Evolutionary conservation across 2,113 vertebrate species (phyloP).

Genomic region (Micromys minutus): DNA sequence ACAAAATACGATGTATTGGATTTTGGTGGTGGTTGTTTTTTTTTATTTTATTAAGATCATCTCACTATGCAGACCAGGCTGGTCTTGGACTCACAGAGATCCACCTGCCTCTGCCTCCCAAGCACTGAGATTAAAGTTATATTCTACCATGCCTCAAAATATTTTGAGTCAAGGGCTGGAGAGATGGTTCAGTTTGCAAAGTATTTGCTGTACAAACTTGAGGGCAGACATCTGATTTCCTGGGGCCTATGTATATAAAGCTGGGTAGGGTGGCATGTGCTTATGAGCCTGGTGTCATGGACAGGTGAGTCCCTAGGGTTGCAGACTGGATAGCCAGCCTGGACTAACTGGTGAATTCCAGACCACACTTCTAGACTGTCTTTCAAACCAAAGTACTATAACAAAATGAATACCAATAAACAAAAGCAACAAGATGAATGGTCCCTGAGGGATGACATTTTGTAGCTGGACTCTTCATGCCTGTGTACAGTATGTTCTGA

Average conservation of each 20-base stretch:
- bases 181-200: neutral
- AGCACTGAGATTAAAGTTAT: neutral
- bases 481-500: neutral
- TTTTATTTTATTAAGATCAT: neutral
- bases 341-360: neutral
- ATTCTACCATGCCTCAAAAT: neutral
- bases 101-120: neutral
- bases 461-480: neutral
- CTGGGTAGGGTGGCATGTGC: neutral
- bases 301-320: neutral
- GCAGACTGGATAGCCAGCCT: neutral
- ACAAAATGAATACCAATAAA: neutral
- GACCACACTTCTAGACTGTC: neutral
- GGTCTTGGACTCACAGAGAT: neutral
- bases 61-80: neutral
- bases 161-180: neutral
- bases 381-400: neutral
- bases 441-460: neutral
- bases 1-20: neutral
- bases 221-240: neutral
- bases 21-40: neutral
- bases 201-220: neutral
- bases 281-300: too few species aligned
- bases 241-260: neutral
- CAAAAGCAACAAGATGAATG: neutral